Conservation (phyloP, 2,113 vertebrate species). For the Notiomystis cincta region DNA sequence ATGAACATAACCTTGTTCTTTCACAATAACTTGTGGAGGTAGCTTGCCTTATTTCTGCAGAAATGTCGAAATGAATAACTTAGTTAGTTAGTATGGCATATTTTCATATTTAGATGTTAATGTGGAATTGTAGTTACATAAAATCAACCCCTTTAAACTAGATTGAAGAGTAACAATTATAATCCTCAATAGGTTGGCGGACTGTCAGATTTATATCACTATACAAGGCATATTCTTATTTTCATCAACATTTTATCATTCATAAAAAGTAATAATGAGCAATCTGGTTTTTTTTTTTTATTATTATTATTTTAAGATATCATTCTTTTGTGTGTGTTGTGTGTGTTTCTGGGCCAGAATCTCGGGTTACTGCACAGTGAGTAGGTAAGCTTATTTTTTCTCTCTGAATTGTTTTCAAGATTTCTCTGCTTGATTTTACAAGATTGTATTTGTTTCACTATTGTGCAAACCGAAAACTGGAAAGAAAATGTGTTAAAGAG, state of each 20-base stretch:
- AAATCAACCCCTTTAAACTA: not conserved
- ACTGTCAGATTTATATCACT: not conserved
- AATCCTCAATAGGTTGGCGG: not conserved
- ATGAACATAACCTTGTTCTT: not conserved
- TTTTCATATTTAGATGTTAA: not conserved
- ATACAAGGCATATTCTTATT: not conserved
- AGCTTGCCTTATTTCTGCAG: not conserved
- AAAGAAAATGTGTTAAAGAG: not conserved
- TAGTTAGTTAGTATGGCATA: not conserved
- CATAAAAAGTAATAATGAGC: not conserved
- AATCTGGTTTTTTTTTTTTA: not conserved
- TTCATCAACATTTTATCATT: not conserved
- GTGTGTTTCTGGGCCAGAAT: not conserved
- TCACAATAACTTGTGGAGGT: not conserved
- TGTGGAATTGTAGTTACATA: not conserved
- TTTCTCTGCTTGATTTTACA: not conserved
- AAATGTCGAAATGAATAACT: not conserved
- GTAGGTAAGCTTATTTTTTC: not conserved
- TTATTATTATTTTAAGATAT: not conserved
- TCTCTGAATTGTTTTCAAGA: not conserved
- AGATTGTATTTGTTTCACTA: not conserved
- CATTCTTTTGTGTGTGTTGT: not conserved
- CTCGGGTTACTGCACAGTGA: not conserved
- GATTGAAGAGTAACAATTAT: not conserved
- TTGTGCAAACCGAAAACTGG: not conserved